These are phyloP conservation scores for Rhagologus leucostigma DNA, from an alignment of 2,113 vertebrate species.

Conservation along the genomic window DNA sequence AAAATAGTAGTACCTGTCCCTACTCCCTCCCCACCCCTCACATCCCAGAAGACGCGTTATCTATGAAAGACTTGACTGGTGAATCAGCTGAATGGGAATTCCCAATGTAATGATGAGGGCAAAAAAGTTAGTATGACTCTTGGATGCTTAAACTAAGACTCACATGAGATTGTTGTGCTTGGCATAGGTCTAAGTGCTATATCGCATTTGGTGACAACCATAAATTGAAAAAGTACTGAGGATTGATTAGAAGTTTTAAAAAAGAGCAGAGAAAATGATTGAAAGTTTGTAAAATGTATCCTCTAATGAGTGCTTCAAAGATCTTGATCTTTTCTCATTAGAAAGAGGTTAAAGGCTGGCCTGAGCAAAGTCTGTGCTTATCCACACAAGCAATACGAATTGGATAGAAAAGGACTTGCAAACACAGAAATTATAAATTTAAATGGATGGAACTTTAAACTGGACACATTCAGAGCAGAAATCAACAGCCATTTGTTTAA, in stretches of 20 bases:
- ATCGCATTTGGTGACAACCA: neutral
- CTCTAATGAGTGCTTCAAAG: neutral
- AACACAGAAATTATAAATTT: constrained; percentile 31
- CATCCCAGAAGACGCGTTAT: rapidly evolving
- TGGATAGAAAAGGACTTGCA: neutral
- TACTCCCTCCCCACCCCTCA: neutral
- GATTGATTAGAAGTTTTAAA: neutral
- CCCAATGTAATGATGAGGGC: neutral
- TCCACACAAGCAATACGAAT: neutral
- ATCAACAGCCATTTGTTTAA: constrained; percentile 54
- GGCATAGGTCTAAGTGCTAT: neutral
- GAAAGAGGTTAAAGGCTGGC: neutral
- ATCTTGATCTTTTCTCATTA: neutral
- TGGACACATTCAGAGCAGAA: constrained; percentile 27
- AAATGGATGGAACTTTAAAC: constrained; percentile 47
- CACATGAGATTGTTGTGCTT: neutral
- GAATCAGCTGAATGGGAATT: neutral
- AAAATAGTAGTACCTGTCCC: neutral
- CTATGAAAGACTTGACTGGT: neutral
- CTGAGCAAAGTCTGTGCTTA: neutral
- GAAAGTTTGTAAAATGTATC: neutral
- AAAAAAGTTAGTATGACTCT: neutral
- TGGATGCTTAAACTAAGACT: neutral
- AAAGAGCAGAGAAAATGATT: neutral
- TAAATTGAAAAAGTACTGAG: neutral